These are phyloP conservation scores for Holacanthella duospinosa DNA, from an alignment of 2,888 invertebrate species.

Conservation along the genomic window DNA sequence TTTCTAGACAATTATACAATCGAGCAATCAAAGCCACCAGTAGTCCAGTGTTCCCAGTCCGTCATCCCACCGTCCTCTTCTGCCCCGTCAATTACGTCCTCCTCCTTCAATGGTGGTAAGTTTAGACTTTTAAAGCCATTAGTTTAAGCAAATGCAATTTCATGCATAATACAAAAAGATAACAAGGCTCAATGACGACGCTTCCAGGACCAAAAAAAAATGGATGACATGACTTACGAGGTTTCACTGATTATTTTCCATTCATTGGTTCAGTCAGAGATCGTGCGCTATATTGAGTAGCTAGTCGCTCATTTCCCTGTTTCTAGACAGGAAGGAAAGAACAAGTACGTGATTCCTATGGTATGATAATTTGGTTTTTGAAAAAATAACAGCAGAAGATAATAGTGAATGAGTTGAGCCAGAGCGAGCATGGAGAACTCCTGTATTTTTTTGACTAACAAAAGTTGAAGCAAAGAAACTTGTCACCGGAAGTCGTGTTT, in stretches of 20 bases:
- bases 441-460: not conserved
- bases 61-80: constrained; percentile 29
- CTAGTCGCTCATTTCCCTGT: not conserved
- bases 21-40: constrained; percentile 42
- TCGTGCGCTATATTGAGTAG: not conserved
- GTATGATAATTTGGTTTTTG: not conserved
- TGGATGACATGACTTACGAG: constrained; percentile 3
- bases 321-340: not conserved
- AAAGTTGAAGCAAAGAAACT: no score
- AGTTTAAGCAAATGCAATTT: constrained; percentile 8
- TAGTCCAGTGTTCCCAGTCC: constrained; percentile 40
- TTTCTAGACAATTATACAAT: constrained; percentile 53
- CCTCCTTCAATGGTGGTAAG: constrained; percentile 28
- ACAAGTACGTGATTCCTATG: not conserved
- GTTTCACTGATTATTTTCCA: not conserved
- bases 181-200: constrained; percentile 40
- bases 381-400: constrained; percentile 1
- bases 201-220: constrained; percentile 24
- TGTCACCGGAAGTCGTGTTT: constrained; percentile 38
- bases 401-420: constrained; percentile 1
- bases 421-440: not conserved
- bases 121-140: not conserved
- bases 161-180: constrained; percentile 41
- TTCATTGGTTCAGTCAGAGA: not conserved
- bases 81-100: constrained; percentile 20